Evolutionary conservation across 2,888 invertebrate species (phyloP).

Genomic region (Acleris holmiana): DNA sequence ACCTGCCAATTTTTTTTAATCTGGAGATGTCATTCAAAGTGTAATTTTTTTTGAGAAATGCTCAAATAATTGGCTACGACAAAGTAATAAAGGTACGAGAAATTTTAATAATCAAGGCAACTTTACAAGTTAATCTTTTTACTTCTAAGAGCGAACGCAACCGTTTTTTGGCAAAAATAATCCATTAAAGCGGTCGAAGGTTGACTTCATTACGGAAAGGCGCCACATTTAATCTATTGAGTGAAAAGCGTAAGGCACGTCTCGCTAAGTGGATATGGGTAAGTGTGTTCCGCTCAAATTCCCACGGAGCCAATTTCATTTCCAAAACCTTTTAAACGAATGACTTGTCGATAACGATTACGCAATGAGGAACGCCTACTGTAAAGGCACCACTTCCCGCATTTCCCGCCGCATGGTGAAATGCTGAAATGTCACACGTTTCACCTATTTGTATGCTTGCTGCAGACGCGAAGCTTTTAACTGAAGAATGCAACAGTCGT

Average conservation of each 20-base stretch:
- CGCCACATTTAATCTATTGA: conserved; percentile 31
- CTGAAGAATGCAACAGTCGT: conserved; percentile 41
- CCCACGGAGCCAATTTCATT: conserved; percentile 46
- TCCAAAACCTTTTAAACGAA: conserved; percentile 54
- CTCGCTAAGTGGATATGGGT: conserved; percentile 31
- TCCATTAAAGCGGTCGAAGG: not conserved
- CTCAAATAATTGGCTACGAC: too few relatives aligned
- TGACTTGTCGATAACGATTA: conserved; percentile 48
- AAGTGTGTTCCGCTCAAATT: conserved; percentile 32
- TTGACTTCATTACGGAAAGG: conserved; percentile 14
- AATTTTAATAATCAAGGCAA: too few relatives aligned
- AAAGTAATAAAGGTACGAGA: too few relatives aligned
- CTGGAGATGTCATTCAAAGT: too few relatives aligned
- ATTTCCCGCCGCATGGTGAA: conserved; percentile 17
- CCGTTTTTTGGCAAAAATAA: not conserved
- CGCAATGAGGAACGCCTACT: conserved; percentile 43
- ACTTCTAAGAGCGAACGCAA: too few relatives aligned
- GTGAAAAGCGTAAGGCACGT: conserved; percentile 30
- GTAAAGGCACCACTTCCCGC: conserved; percentile 9
- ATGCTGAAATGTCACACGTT: conserved; percentile 31
- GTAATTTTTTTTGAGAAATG: too few relatives aligned
- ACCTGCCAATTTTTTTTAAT: too few relatives aligned
- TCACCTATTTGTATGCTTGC: conserved; percentile 54
- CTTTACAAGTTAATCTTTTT: too few relatives aligned
- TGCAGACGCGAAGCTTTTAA: conserved; percentile 57